A percentile compares a stretch with the other conserved stretches of the same genome.
These are phyloP conservation scores for Drosophila asahinai DNA, from an alignment of 1,140 invertebrate genomes.

Conservation along the genomic window DNA sequence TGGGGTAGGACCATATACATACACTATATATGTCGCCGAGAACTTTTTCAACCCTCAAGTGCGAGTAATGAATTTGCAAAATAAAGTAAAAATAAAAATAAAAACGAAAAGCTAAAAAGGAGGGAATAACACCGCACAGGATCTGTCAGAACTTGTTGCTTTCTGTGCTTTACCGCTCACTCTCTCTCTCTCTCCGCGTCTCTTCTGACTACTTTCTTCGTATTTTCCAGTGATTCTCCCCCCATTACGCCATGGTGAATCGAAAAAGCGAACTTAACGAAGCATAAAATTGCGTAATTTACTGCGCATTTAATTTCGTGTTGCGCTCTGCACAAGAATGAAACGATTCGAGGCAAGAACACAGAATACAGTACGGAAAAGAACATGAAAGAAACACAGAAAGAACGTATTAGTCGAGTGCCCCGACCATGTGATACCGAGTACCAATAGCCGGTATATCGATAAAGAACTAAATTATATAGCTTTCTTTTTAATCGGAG, in stretches of 20 bases:
- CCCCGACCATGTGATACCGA: background rate
- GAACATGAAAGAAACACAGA: conserved; percentile 26
- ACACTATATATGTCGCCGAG: conserved; percentile 8
- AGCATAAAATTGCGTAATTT: conserved; percentile 82
- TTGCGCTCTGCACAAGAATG: conserved; percentile 70
- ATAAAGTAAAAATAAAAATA: background rate
- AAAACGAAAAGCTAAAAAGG: background rate
- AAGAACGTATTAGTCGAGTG: background rate
- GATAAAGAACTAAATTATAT: no score
- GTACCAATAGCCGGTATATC: no score
- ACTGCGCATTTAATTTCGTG: conserved; percentile 80
- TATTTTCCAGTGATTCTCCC: conserved; percentile 18
- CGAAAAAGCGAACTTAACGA: conserved; percentile 60
- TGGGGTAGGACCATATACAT: conserved; percentile 65
- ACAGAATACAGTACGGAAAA: conserved; percentile 14
- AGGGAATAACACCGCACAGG: conserved; percentile 10
- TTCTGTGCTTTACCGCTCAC: conserved; percentile 2
- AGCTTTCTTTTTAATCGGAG: no score
- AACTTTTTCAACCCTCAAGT: conserved; percentile 55
- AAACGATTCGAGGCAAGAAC: conserved; percentile 51
- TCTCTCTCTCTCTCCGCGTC: background rate
- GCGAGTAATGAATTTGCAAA: conserved; percentile 36
- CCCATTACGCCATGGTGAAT: conserved; percentile 29
- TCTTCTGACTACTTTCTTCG: conserved; percentile 38
- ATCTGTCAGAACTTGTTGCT: conserved; percentile 61